Evolutionary conservation across 2,113 vertebrate species (phyloP).

Genomic region (Proterorhinus semilunaris): DNA sequence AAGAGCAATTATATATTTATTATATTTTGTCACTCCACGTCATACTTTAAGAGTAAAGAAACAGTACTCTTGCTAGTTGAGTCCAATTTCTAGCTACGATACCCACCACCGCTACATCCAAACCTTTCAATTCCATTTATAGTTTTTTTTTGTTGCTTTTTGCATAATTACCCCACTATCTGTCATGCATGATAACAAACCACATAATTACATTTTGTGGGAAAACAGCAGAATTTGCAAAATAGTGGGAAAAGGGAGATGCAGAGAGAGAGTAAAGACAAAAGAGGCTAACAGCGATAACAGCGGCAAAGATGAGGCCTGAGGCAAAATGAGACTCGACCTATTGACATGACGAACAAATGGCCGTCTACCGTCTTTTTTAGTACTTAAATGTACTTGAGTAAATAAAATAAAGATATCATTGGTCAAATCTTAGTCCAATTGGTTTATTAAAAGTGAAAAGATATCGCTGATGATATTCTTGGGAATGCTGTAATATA

Average conservation of each 20-base stretch:
- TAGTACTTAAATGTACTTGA: too few relatives aligned
- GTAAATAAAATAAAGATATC: too few relatives aligned
- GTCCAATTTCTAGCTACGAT: not conserved
- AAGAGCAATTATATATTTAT: not conserved
- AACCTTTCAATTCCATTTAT: not conserved
- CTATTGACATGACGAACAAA: not conserved
- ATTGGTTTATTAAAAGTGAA: too few relatives aligned
- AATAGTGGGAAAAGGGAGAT: slow-evolving; percentile 11
- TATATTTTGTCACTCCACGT: too few relatives aligned
- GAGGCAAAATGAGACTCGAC: slow-evolving; percentile 10
- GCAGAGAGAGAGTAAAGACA: not conserved
- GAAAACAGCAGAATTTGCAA: slow-evolving; percentile 19
- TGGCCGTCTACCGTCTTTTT: too few relatives aligned
- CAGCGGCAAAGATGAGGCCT: slow-evolving; percentile 13
- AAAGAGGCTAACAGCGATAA: not conserved
- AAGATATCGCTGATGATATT: too few relatives aligned
- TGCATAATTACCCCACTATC: not conserved
- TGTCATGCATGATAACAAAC: slow-evolving; percentile 20
- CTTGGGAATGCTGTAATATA: too few relatives aligned
- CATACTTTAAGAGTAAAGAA: too few relatives aligned
- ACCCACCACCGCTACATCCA: not conserved
- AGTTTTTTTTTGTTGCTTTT: not conserved
- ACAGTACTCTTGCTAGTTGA: too few relatives aligned
- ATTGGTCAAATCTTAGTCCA: too few relatives aligned
- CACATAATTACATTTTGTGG: slow-evolving; percentile 27